These are phyloP conservation scores for Balanococcus diminutus DNA, from an alignment of 2,888 invertebrate species.

Conservation along the genomic window DNA sequence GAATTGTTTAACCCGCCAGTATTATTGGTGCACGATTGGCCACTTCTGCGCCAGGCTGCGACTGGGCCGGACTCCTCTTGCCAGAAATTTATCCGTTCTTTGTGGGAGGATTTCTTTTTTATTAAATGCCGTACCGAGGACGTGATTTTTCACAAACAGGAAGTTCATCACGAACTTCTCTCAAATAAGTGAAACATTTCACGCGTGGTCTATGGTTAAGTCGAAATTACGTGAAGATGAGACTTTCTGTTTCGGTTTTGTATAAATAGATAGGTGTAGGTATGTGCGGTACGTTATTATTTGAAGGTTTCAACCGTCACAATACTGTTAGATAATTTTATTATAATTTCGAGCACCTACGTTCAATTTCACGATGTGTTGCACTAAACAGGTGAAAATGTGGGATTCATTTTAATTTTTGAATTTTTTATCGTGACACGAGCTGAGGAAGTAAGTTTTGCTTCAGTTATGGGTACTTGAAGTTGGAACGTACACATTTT, in stretches of 20 bases:
- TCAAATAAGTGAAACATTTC: neutral
- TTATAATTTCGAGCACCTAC: neutral
- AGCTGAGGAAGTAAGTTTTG: too few species aligned
- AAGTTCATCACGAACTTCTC: neutral
- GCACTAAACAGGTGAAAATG: neutral
- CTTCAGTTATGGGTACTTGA: too few species aligned
- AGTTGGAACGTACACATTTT: too few species aligned
- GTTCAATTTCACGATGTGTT: neutral
- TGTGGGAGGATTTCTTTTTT: neutral
- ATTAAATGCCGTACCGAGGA: neutral
- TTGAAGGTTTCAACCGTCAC: neutral
- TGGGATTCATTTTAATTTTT: neutral
- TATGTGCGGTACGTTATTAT: neutral
- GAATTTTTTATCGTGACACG: neutral
- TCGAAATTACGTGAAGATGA: neutral
- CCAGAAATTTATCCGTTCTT: neutral
- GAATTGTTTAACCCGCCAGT: neutral
- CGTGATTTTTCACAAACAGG: constrained; percentile 3
- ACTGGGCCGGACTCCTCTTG: neutral
- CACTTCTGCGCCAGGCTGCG: neutral
- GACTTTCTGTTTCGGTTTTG: neutral
- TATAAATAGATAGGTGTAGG: neutral
- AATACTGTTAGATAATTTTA: neutral
- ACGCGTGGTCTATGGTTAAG: neutral
- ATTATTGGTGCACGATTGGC: neutral